Evolutionary conservation across 2,888 invertebrate species (phyloP).

Genomic region (Drosophila nigritarsus): DNA sequence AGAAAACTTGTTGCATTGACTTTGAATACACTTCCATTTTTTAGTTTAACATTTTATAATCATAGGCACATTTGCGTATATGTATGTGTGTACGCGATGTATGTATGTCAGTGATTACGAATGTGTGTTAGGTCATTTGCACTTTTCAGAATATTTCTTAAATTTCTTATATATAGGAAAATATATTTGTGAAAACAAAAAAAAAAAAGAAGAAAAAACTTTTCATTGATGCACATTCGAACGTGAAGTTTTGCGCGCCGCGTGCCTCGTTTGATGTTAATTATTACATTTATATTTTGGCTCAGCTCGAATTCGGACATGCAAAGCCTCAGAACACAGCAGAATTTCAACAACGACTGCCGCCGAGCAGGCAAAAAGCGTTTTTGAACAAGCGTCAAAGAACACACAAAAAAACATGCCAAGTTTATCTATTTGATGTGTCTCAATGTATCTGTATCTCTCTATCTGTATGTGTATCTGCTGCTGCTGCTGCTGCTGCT

Average conservation of each 20-base stretch:
- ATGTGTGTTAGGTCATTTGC: neutral
- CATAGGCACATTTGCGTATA: neutral
- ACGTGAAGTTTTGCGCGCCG: constrained; percentile 24
- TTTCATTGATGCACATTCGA: neutral
- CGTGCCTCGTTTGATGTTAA: constrained; percentile 28
- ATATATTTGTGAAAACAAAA: neutral
- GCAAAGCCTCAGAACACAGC: constrained; percentile 37
- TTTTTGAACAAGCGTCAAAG: constrained; percentile 17
- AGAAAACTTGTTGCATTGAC: neutral
- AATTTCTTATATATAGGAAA: neutral
- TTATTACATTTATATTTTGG: constrained; percentile 16
- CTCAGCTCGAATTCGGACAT: constrained; percentile 3
- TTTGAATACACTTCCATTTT: neutral
- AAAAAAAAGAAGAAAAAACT: neutral
- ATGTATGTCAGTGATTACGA: neutral
- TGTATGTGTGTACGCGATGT: neutral
- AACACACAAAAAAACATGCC: constrained; percentile 27
- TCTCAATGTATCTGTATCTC: constrained; percentile 85
- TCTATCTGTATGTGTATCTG: constrained; percentile 16
- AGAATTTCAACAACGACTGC: constrained; percentile 52
- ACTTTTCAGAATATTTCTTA: neutral
- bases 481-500: neutral
- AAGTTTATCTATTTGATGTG: constrained; percentile 46
- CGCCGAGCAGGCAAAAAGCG: constrained; percentile 21
- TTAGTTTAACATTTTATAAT: neutral